phyloP scores from a whole-genome alignment of 64 coral and sea anemone genomes.

The Montipora capricornis region DNA sequence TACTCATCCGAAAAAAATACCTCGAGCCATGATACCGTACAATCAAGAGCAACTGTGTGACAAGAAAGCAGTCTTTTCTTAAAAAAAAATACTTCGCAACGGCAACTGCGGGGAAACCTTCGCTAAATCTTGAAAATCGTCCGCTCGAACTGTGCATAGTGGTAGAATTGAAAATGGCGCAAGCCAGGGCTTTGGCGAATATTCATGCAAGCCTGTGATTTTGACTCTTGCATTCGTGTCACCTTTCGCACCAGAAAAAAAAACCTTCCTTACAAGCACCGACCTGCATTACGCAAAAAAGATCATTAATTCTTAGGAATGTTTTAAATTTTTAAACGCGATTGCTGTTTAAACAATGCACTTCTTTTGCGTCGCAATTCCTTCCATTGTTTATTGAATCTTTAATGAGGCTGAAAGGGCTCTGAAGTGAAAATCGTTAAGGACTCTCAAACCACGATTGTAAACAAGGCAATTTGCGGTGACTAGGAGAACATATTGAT shows the following conservation, averaged over 20 bases:
- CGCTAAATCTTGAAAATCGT: too few relatives aligned
- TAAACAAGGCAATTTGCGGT: conserved; percentile 34
- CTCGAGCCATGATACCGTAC: too few relatives aligned
- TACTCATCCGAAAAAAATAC: not conserved
- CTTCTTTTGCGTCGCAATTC: not conserved
- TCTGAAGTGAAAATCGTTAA: conserved; percentile 35
- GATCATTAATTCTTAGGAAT: not conserved
- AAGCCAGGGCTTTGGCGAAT: not conserved
- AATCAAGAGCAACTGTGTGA: too few relatives aligned
- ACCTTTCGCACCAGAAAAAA: not conserved
- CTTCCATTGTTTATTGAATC: conserved; percentile 2
- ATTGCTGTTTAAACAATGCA: conserved; percentile 6
- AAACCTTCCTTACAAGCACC: too few relatives aligned
- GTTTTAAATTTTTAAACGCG: not conserved
- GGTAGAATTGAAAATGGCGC: too few relatives aligned
- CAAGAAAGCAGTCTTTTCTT: too few relatives aligned
- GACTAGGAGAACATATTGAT: not conserved
- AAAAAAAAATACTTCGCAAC: too few relatives aligned
- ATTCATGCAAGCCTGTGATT: not conserved
- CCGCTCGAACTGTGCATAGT: too few relatives aligned
- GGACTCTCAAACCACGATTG: not conserved
- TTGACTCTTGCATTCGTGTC: too few relatives aligned
- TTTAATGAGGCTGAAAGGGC: conserved; percentile 10
- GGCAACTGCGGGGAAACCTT: too few relatives aligned
- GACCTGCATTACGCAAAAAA: not conserved